A percentile compares a stretch with the other conserved stretches of the same genome.
These are phyloP conservation scores for Hirtodrosophila histrioides DNA, from an alignment of 2,888 invertebrate species.

Conservation along the genomic window DNA sequence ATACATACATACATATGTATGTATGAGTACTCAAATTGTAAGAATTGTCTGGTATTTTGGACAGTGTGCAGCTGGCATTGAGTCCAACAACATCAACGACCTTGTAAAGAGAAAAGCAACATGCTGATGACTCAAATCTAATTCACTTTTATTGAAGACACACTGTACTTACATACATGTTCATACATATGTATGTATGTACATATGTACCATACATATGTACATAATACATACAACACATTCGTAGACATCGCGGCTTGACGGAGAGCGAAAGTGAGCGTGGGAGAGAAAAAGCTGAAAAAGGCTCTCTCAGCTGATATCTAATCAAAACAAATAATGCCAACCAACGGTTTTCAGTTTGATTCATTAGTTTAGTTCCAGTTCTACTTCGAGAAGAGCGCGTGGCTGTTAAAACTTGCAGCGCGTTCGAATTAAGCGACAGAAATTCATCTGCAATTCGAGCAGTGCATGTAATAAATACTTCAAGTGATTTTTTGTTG, in stretches of 20 bases:
- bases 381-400: constrained; percentile 32
- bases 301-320: constrained; percentile 53
- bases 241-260: constrained; percentile 9
- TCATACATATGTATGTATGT: no score
- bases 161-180: constrained; percentile 10
- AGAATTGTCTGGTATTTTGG: constrained; percentile 1
- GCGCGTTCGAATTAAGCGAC: constrained; percentile 14
- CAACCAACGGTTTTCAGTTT: constrained; percentile 46
- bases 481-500: constrained; percentile 19
- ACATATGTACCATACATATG: no score
- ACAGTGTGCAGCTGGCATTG: constrained; percentile 31
- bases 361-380: constrained; percentile 64
- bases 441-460: constrained; percentile 12
- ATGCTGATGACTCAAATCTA: constrained; percentile 55
- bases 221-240: background rate
- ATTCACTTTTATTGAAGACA: constrained; percentile 51
- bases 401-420: constrained; percentile 19
- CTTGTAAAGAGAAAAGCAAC: constrained; percentile 48
- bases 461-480: constrained; percentile 22
- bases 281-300: constrained; percentile 5
- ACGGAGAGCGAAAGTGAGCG: constrained; percentile 47
- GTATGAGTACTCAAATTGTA: background rate
- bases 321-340: constrained; percentile 77
- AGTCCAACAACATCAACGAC: constrained; percentile 36
- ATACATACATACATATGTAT: no score